A percentile compares a stretch with the other conserved stretches of the same genome.
phyloP scores from a whole-genome alignment of 2,113 vertebrate genomes.

The Trachemys scripta region DNA sequence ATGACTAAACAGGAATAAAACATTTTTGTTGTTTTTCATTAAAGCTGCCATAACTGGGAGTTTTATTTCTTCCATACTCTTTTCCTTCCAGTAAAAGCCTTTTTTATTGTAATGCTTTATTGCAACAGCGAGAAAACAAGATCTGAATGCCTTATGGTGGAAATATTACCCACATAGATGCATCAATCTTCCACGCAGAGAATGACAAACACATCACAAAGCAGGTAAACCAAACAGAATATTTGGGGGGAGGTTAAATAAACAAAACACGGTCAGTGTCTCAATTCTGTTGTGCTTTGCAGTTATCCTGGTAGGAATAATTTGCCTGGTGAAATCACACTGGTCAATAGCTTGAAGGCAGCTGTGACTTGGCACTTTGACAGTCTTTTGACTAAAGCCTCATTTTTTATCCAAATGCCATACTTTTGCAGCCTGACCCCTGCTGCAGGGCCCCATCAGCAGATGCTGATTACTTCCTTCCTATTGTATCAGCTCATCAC shows the following conservation, averaged over 20 bases:
- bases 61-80: conserved; percentile 56
- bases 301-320: conserved; percentile 35
- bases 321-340: conserved; percentile 42
- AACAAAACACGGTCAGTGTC: conserved; percentile 43
- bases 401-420: conserved; percentile 66
- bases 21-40: conserved; percentile 64
- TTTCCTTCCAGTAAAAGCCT: conserved; percentile 16
- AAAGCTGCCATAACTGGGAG: background rate
- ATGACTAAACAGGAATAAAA: conserved; percentile 23
- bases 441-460: conserved; percentile 40
- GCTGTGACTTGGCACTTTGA: conserved; percentile 43
- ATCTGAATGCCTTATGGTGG: conserved; percentile 55
- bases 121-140: conserved; percentile 63
- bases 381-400: conserved; percentile 40
- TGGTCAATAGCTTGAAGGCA: conserved; percentile 55
- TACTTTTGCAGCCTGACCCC: conserved; percentile 58
- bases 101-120: conserved; percentile 53
- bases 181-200: conserved; percentile 57
- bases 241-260: conserved; percentile 37
- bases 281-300: conserved; percentile 2
- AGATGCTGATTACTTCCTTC: conserved; percentile 65
- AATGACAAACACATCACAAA: conserved; percentile 22
- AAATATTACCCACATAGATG: conserved; percentile 62
- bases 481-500: conserved; percentile 52
- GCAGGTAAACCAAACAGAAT: conserved; percentile 48